phyloP scores from a whole-genome alignment of 2,797 vertebrate genomes.

The Remorina albescens region DNA sequence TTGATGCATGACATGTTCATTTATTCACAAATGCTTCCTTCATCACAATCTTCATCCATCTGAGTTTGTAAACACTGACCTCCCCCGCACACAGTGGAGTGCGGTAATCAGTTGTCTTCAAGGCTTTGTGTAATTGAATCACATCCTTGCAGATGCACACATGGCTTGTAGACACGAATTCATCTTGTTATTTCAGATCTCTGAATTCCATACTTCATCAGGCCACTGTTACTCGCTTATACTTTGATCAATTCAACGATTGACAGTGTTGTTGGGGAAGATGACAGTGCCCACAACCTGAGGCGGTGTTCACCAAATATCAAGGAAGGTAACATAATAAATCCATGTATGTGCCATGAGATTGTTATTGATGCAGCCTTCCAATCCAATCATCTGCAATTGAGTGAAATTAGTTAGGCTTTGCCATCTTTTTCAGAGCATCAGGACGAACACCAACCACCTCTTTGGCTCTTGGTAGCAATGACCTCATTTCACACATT shows the following conservation, averaged over 20 bases:
- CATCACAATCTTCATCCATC: not conserved
- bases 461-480: conserved; percentile 2
- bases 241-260: not conserved
- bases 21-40: not conserved
- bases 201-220: too few relatives aligned
- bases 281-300: not conserved
- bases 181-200: too few relatives aligned
- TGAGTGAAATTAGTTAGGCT: not conserved
- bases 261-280: not conserved
- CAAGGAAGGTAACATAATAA: not conserved
- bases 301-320: not conserved
- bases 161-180: too few relatives aligned
- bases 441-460: not conserved
- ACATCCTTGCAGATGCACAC: too few relatives aligned
- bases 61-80: not conserved
- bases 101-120: too few relatives aligned
- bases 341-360: not conserved
- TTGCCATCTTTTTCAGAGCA: not conserved
- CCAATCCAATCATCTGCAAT: not conserved
- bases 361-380: not conserved
- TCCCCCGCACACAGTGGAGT: too few relatives aligned
- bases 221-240: not conserved
- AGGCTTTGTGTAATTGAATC: too few relatives aligned
- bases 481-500: conserved; percentile 15
- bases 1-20: not conserved